Conservation (phyloP, 2,888 invertebrate genomes). For the Ecdyonurus torrentis region DNA sequence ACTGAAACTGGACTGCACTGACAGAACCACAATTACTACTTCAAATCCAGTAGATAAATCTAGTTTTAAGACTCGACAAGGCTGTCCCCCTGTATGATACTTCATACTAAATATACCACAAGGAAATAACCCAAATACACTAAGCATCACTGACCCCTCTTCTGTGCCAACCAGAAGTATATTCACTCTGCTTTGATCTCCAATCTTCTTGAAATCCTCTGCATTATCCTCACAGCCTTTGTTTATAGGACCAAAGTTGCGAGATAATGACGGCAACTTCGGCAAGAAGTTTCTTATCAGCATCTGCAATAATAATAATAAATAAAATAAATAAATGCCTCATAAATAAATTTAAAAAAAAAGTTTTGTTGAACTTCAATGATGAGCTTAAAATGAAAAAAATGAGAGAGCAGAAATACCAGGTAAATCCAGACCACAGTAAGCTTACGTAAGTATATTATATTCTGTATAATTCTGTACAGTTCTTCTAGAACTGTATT, state of each 20-base stretch:
- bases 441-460: too few relatives aligned
- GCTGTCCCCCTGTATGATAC: constrained; percentile 11
- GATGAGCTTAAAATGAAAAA: too few relatives aligned
- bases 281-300: constrained; percentile 31
- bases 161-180: constrained; percentile 64
- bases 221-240: constrained; percentile 25
- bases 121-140: constrained; percentile 71
- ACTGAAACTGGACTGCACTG: background rate
- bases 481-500: too few relatives aligned
- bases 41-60: constrained; percentile 53
- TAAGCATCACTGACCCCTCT: constrained; percentile 45
- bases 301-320: constrained; percentile 21
- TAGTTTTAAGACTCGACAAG: constrained; percentile 39
- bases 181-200: constrained; percentile 45
- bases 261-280: constrained; percentile 29
- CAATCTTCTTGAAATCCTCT: constrained; percentile 34
- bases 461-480: too few relatives aligned
- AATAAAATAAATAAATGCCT: too few relatives aligned
- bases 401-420: too few relatives aligned
- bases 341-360: too few relatives aligned
- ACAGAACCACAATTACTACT: constrained; percentile 44
- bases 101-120: constrained; percentile 49
- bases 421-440: too few relatives aligned
- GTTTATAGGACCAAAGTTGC: constrained; percentile 23
- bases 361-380: too few relatives aligned